Base-by-base conservation (phyloP, 1,140 invertebrate genomes). In the Conus ventricosus region DNA sequence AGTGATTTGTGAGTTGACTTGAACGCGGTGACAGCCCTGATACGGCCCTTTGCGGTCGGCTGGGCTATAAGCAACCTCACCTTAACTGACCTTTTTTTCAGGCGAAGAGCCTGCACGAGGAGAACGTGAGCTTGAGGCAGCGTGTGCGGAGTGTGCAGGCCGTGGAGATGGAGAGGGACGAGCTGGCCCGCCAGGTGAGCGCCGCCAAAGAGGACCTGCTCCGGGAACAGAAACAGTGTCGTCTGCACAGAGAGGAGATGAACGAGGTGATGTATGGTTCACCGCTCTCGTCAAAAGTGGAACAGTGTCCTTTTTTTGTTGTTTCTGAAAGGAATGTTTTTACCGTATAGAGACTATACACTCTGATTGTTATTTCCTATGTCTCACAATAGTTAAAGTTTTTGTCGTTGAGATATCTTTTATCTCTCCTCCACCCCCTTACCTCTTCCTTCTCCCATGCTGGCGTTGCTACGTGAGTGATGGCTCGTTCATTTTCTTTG, bases 131-230 rank as follows among this genome's bases (percentile, higher is more conserved):
- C 53, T 89, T 94, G 87, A 92, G 91, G 76, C 67, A 82, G 60
- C 89, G 92, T 63, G 78, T 92, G 39, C 89, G 94, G 25, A 90
- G 90, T 25, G 51, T 91, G 53, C 91, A 93, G 53, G 92, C 89
- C 3, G 39, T 93, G n/a, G 90, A 93, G 80, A 89, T 92, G 39
- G 93, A 94, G 90, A 57, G 92, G 83, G 92, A 93, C 83, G 94
- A 94, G 88, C 80, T 94, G 51, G 90, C 92, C 39, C 83, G 92
- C 25, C 94, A 94, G 85, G 84, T 94, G 60, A 91, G 93, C n/a
- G 75, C 88, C 0, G 89, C 93, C 57, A 94, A 94, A 87, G 92
- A 94, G 17, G 93, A 93, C 75, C 87, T 94, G n/a, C 92, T 94
- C 63, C 88, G 91, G 60, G 93, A 94, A 76, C 93, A 94, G 87